phyloP scores from a whole-genome alignment of 2,113 vertebrate species.

The Trachemys scripta region DNA sequence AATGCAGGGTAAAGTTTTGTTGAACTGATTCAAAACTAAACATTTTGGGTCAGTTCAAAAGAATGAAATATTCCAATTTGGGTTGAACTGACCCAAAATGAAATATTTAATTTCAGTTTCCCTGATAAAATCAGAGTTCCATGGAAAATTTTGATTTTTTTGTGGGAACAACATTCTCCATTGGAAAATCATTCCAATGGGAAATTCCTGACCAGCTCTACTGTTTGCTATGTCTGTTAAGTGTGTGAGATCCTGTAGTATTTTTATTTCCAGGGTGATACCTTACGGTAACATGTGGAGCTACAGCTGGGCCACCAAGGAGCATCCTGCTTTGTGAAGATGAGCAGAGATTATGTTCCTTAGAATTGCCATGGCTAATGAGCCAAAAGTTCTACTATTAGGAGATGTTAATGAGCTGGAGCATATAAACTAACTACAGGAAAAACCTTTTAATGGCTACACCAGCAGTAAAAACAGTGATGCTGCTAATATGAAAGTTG shows the following conservation, averaged over 20 bases:
- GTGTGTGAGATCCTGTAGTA: conserved; percentile 74
- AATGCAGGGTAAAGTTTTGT: background rate
- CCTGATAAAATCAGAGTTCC: background rate
- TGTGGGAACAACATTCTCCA: background rate
- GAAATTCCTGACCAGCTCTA: background rate
- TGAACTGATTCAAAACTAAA: background rate
- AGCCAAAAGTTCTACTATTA: conserved; percentile 77
- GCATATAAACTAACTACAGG: conserved; percentile 74
- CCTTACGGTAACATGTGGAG: conserved; percentile 70
- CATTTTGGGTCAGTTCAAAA: conserved; percentile 40
- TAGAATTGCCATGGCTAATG: conserved; percentile 76
- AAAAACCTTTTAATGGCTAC: conserved; percentile 43
- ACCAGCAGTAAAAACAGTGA: conserved; percentile 20
- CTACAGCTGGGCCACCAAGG: conserved; percentile 72
- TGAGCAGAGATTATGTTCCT: conserved; percentile 75
- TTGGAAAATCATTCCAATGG: background rate
- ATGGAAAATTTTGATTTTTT: background rate
- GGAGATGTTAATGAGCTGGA: conserved; percentile 78
- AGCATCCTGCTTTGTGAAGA: conserved; percentile 77
- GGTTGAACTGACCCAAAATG: conserved; percentile 8
- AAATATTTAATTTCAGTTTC: conserved; percentile 29
- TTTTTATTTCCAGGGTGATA: conserved; percentile 79
- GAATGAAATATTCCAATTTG: conserved; percentile 50
- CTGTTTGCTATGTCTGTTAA: conserved; percentile 28
- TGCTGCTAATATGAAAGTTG: conserved; percentile 17